Conservation (phyloP, 1,140 invertebrate genomes). For the Laodelphax striatellus region DNA sequence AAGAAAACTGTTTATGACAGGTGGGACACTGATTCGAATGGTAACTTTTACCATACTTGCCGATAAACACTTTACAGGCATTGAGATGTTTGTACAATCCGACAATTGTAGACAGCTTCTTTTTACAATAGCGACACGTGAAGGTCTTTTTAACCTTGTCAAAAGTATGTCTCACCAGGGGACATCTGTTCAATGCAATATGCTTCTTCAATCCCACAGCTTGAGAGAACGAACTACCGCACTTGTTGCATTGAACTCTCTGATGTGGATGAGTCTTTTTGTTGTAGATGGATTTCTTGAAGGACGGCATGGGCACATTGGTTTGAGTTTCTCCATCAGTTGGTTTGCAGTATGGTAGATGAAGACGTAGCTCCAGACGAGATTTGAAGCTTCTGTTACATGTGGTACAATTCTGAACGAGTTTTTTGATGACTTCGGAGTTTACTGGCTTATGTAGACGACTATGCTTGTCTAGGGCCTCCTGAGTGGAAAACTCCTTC, state of each 20-base stretch:
- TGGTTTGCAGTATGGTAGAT: background rate
- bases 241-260: background rate
- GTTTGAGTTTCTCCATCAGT: background rate
- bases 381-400: background rate
- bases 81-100: background rate
- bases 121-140: background rate
- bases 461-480: background rate
- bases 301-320: background rate
- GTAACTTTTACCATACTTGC: background rate
- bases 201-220: background rate
- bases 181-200: background rate
- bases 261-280: background rate
- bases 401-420: background rate
- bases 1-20: background rate
- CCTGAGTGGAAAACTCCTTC: background rate
- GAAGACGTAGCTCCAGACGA: background rate
- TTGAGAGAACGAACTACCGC: background rate
- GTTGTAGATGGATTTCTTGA: no score
- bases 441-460: background rate
- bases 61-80: background rate
- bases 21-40: background rate
- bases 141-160: background rate
- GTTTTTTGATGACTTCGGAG: background rate
- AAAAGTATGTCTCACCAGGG: background rate
- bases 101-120: background rate